These are phyloP conservation scores for Microctonus brassicae DNA, from an alignment of 2,888 invertebrate genomes.

Conservation along the genomic window DNA sequence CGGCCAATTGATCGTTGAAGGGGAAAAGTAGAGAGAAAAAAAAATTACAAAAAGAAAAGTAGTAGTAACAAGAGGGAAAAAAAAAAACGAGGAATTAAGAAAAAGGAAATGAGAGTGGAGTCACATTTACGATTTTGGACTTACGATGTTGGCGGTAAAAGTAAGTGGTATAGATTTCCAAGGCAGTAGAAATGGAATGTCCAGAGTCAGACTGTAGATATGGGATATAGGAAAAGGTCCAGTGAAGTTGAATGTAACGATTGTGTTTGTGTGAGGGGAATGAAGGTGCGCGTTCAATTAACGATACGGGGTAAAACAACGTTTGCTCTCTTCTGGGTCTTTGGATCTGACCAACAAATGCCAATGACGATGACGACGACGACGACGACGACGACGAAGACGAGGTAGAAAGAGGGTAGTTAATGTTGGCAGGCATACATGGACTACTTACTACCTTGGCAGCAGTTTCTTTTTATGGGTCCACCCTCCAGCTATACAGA, in stretches of 20 bases:
- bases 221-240: slow-evolving; percentile 43
- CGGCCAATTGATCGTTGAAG: not conserved
- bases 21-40: not conserved
- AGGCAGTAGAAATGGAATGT: slow-evolving; percentile 31
- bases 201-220: slow-evolving; percentile 29
- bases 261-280: not conserved
- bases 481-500: slow-evolving; percentile 49
- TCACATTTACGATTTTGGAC: slow-evolving; percentile 26
- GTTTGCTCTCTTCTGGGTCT: slow-evolving; percentile 5
- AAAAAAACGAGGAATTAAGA: not conserved
- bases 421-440: slow-evolving; percentile 66
- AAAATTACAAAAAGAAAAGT: not conserved
- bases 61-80: not conserved
- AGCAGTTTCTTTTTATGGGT: slow-evolving; percentile 68
- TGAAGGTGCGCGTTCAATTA: slow-evolving; percentile 66
- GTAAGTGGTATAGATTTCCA: slow-evolving; percentile 68
- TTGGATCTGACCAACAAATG: slow-evolving; percentile 19
- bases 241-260: slow-evolving; percentile 59
- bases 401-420: slow-evolving; percentile 59
- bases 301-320: slow-evolving; percentile 59
- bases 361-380: slow-evolving; percentile 33
- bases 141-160: slow-evolving; percentile 58
- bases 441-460: slow-evolving; percentile 66
- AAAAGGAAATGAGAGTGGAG: not conserved
- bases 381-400: slow-evolving; percentile 41